These are phyloP conservation scores for Cryptus armator DNA, from an alignment of 2,888 invertebrate species.

Conservation along the genomic window DNA sequence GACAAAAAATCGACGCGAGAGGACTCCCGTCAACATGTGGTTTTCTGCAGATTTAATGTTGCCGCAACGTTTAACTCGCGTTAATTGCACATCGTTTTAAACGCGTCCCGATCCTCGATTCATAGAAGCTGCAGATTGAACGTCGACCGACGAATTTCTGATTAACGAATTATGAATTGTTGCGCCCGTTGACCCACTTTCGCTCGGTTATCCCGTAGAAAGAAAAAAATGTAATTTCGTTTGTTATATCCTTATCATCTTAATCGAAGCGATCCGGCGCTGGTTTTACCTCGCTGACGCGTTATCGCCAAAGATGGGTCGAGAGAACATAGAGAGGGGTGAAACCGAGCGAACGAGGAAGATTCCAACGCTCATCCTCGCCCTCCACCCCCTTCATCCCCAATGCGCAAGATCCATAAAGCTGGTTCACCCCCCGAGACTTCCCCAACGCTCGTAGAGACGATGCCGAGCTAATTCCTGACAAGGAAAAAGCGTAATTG, in stretches of 20 bases:
- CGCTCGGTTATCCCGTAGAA: neutral
- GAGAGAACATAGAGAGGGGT: neutral
- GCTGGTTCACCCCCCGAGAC: conserved; percentile 29
- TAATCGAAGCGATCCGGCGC: conserved; percentile 45
- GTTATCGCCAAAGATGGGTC: conserved; percentile 54
- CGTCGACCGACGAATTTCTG: neutral
- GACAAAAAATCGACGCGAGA: conserved; percentile 29
- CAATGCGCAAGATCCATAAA: conserved; percentile 13
- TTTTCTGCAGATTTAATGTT: conserved; percentile 58
- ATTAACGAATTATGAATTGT: neutral
- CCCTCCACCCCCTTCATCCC: neutral
- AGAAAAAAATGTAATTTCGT: neutral
- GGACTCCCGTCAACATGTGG: conserved; percentile 44
- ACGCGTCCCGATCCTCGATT: neutral
- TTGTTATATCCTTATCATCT: conserved; percentile 51
- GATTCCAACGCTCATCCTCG: conserved; percentile 13
- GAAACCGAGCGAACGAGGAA: conserved; percentile 22
- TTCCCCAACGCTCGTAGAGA: conserved; percentile 46
- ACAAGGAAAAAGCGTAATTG: conserved; percentile 68
- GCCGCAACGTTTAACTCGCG: conserved; percentile 49
- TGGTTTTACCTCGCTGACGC: conserved; percentile 25
- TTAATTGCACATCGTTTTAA: conserved; percentile 44
- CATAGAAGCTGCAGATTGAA: neutral
- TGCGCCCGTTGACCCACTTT: neutral
- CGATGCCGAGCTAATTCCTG: conserved; percentile 64